Evolutionary conservation across 2,888 invertebrate genomes (phyloP), one percentile per base, ranked within the genome.

Genomic region (Ophioninae sp.): DNA sequence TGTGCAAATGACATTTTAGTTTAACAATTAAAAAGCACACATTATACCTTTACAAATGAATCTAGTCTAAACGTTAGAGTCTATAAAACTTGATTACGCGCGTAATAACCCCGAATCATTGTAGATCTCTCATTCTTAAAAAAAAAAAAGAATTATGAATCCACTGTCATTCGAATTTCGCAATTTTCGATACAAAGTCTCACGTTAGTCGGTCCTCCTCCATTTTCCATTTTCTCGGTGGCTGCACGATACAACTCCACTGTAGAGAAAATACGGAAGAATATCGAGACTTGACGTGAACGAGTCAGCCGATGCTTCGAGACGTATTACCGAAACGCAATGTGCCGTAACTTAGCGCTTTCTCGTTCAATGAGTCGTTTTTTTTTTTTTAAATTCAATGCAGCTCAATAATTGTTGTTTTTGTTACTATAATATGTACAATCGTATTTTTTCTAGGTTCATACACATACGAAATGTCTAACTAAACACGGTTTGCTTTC

Each of bases 71-170:
- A 88, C 85, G 85, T 87, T 79, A 84, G 75, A 72, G 70, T 76
- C 84, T 88, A 89, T 87, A 89, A 89, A 89, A 88, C 87, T 89
- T 88, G 87, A 76, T 50, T 50, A 89, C 88, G 87, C 86, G 88
- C 88, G 85, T 87, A 76, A 83, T 87, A 85, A 20, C 23, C 50
- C 10, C 21, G 13, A 17, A 8, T 37, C 23, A 30, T 8, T 41
- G 50, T 30, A 50, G 23, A 20, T 74, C 39, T 23, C 21, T 21
- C 2, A 20, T n/a, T 37, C 39, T 64, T 17, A n/a, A 64, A n/a
- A 67, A 44, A 67, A 10, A 56, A 69, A 30, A 59, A 59, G 6
- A 65, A 64, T 56, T 6, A 61, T 20, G 20, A 56, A 74, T 59
- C 23, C 8, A 30, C 50, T 39, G 41, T 7, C 3, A 37, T 39